These are phyloP conservation scores for Tetramorium simillimum DNA, from an alignment of 1,140 invertebrate species.

Conservation along the genomic window DNA sequence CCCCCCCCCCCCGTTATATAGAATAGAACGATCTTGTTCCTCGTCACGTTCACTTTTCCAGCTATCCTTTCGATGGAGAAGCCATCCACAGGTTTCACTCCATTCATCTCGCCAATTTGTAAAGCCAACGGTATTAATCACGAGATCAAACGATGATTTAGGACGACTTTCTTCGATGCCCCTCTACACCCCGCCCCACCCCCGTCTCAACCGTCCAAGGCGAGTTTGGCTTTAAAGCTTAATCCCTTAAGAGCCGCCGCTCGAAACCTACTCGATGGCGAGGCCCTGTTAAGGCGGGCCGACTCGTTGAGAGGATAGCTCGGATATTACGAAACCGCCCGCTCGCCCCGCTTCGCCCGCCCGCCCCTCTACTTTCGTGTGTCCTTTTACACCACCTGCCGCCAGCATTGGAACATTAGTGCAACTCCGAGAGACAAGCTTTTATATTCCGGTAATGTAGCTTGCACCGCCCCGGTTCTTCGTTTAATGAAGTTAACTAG, in stretches of 20 bases:
- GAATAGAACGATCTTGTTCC: not conserved
- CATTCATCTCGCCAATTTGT: slow-evolving; percentile 16
- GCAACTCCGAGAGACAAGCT: slow-evolving; percentile 56
- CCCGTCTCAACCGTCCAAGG: slow-evolving; percentile 41
- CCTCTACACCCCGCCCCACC: not conserved
- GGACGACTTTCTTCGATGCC: slow-evolving; percentile 50
- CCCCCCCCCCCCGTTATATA: not conserved
- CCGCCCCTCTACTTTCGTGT: not conserved
- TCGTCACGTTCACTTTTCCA: slow-evolving; percentile 13
- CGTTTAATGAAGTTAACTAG: slow-evolving; percentile 59
- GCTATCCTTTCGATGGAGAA: slow-evolving; percentile 2
- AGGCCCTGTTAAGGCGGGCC: slow-evolving; percentile 66
- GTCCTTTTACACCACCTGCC: slow-evolving; percentile 67
- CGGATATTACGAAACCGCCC: slow-evolving; percentile 61
- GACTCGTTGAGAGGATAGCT: slow-evolving; percentile 52
- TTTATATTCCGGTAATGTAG: slow-evolving; percentile 60
- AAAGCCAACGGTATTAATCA: slow-evolving; percentile 69
- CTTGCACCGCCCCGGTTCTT: slow-evolving; percentile 36
- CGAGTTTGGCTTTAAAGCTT: slow-evolving; percentile 72
- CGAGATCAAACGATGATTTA: slow-evolving; percentile 74
- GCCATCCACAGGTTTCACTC: slow-evolving; percentile 35
- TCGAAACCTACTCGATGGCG: slow-evolving; percentile 69
- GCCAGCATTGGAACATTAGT: slow-evolving; percentile 59
- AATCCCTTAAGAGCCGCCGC: slow-evolving; percentile 66
- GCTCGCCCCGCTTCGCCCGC: not conserved